phyloP scores from a whole-genome alignment of 2,797 vertebrate genomes.

The Sebastes alutus region DNA sequence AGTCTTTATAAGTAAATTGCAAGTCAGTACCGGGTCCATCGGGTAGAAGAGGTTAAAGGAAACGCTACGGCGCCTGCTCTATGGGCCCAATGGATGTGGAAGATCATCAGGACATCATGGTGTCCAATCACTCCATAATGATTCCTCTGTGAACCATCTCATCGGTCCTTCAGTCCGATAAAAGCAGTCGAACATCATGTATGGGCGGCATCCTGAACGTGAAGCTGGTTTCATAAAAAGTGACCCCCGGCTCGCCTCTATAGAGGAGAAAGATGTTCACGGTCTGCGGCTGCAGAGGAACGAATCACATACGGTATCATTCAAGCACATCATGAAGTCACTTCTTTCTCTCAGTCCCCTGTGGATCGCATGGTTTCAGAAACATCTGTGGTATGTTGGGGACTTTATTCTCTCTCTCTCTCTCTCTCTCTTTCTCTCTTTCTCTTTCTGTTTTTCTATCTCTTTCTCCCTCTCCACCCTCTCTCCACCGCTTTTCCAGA shows the following conservation, averaged over 20 bases:
- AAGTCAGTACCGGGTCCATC: too few species aligned
- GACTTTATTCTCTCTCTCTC: slow-evolving; percentile 33
- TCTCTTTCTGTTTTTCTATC: neutral
- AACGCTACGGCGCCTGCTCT: too few species aligned
- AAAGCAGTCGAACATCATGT: neutral
- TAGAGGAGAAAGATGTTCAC: neutral
- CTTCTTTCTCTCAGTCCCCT: slow-evolving; percentile 36
- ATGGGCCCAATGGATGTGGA: too few species aligned
- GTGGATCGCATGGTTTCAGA: slow-evolving; percentile 44
- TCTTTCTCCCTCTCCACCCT: neutral
- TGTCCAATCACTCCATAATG: neutral
- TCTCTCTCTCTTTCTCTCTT: too few species aligned
- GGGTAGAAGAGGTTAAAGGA: too few species aligned
- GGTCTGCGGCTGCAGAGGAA: neutral
- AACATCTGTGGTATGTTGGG: slow-evolving; percentile 61
- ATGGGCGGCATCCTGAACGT: neutral
- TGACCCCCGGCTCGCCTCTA: neutral
- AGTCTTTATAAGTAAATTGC: too few species aligned
- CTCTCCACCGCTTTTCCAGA: slow-evolving; percentile 12
- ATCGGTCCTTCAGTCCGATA: neutral
- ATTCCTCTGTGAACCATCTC: neutral
- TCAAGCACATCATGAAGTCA: slow-evolving; percentile 20
- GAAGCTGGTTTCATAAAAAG: neutral
- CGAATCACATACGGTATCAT: slow-evolving; percentile 24
- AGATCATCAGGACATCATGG: neutral